Evolutionary conservation across 23 tunicate species (phyloP).

Genomic region (Oikopleura vanhoeffeni): DNA sequence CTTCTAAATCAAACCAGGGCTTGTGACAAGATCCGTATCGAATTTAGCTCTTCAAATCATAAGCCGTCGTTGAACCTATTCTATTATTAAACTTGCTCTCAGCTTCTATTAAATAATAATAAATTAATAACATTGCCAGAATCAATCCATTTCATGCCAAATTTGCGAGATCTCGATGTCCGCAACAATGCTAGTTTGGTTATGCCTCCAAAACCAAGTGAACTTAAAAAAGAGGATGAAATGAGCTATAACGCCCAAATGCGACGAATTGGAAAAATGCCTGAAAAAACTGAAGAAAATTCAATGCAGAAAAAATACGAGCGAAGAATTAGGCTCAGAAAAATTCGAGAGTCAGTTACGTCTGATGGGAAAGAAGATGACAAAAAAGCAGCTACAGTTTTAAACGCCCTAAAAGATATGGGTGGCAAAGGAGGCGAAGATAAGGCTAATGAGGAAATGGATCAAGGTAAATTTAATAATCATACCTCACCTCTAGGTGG

Average conservation of each 20-base stretch:
- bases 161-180: conserved; percentile 64
- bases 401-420: not conserved
- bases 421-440: not conserved
- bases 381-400: not conserved
- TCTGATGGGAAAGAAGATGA: not conserved
- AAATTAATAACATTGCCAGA: conserved; percentile 72
- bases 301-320: conserved; percentile 3
- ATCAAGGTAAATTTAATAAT: no score
- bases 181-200: conserved; percentile 68
- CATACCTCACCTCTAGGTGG: no score
- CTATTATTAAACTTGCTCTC: no score
- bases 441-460: not conserved
- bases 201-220: conserved; percentile 95
- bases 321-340: not conserved
- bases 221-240: conserved; percentile 20
- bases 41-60: no score
- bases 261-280: not conserved
- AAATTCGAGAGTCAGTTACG: conserved; percentile 3
- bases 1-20: no score
- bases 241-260: conserved; percentile 10
- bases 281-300: conserved; percentile 5
- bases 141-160: conserved; percentile 52
- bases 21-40: no score
- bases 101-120: conserved; percentile 54
- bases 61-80: conserved; percentile 21